phyloP scores from a whole-genome alignment of 2,113 vertebrate genomes.

The Nothocercus julius region DNA sequence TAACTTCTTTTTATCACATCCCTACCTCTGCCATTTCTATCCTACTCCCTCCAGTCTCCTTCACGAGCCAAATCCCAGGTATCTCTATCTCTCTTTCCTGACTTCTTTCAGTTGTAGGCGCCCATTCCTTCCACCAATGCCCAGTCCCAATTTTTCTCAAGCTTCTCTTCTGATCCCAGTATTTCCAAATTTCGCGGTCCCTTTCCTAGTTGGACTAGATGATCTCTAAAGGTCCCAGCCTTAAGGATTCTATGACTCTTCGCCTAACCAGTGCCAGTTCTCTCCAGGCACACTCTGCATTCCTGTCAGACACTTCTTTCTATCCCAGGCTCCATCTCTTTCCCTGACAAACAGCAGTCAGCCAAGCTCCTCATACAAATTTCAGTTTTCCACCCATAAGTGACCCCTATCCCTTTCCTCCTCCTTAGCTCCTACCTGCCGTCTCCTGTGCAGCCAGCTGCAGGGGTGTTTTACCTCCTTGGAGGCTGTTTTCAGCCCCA shows the following conservation, averaged over 20 bases:
- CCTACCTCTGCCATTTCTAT: neutral
- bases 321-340: neutral
- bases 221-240: no score
- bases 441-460: neutral
- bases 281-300: neutral
- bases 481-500: neutral
- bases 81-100: neutral
- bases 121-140: neutral
- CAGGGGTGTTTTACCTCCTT: neutral
- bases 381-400: neutral
- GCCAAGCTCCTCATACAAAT: neutral
- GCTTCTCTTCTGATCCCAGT: neutral
- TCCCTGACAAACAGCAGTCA: neutral
- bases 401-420: neutral
- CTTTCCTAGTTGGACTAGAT: neutral
- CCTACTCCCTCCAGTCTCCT: accelerated
- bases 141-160: neutral
- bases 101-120: neutral
- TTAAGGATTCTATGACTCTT: neutral
- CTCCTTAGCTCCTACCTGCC: neutral
- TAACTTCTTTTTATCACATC: neutral
- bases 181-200: neutral
- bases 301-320: neutral
- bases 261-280: neutral
- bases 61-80: neutral